phyloP scores from a whole-genome alignment of 2,888 invertebrate genomes.

The Alitta virens region DNA sequence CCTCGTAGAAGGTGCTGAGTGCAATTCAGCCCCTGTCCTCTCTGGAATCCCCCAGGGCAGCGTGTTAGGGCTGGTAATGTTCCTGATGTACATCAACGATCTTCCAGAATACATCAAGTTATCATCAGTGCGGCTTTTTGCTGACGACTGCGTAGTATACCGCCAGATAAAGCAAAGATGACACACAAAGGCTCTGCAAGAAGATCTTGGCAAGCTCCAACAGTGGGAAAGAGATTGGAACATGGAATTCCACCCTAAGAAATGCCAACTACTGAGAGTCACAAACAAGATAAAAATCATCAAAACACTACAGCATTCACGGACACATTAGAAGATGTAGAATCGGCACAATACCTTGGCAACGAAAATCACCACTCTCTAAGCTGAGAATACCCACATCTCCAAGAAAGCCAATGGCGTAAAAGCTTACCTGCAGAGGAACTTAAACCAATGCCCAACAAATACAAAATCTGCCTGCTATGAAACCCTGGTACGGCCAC shows the following conservation, averaged over 20 bases:
- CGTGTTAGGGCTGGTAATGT: constrained; percentile 28
- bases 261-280: not conserved
- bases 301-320: no score
- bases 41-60: constrained; percentile 29
- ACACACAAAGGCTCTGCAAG: not conserved
- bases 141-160: constrained; percentile 29
- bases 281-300: not conserved
- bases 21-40: constrained; percentile 18
- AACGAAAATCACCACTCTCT: no score
- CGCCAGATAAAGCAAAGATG: constrained; percentile 6
- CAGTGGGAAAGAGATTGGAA: not conserved
- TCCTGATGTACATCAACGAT: constrained; percentile 31
- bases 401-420: no score
- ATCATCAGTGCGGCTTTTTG: constrained; percentile 21
- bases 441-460: no score
- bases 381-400: no score
- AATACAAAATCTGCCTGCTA: no score
- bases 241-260: not conserved
- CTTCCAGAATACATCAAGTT: constrained; percentile 15
- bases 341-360: no score
- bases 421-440: no score
- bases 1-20: constrained; percentile 15
- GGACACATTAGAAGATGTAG: no score
- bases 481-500: no score
- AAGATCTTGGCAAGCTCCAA: not conserved